A percentile compares a stretch with the other conserved stretches of the same genome.
Conservation (phyloP, 2,113 vertebrate genomes). For the Mesocricetus auratus region DNA sequence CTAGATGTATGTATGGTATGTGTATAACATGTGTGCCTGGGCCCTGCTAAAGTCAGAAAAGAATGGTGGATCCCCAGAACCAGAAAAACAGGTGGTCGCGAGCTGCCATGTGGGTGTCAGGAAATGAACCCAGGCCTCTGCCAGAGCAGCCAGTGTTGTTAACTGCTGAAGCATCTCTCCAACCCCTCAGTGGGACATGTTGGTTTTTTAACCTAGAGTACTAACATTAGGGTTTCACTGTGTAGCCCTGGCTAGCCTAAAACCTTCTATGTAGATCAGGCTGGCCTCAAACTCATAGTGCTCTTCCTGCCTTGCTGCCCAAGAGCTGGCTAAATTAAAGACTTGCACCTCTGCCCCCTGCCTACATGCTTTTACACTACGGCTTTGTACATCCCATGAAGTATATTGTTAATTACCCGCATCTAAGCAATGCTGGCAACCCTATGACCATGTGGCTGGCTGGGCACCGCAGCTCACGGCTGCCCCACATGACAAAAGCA, state of each 20-base stretch:
- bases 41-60: not conserved
- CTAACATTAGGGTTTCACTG: not conserved
- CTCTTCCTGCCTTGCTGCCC: not conserved
- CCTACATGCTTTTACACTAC: not conserved
- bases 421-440: not conserved
- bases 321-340: not conserved
- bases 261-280: not conserved
- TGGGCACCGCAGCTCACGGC: not conserved
- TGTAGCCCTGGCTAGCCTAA: not conserved
- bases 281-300: not conserved
- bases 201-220: not conserved
- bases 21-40: not conserved
- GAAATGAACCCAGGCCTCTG: not conserved
- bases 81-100: not conserved
- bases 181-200: too few species aligned
- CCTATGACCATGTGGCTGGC: not conserved
- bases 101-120: not conserved
- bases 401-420: too few species aligned
- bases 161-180: not conserved
- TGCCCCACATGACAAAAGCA: not conserved
- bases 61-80: not conserved
- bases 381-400: not conserved
- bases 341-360: too few species aligned
- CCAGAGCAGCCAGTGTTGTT: not conserved
- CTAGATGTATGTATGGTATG: not conserved